Percentiles rank a stretch among this genome's conserved stretches.
Conservation (phyloP, 2,888 invertebrate species). For the Xestia c-nigrum region DNA sequence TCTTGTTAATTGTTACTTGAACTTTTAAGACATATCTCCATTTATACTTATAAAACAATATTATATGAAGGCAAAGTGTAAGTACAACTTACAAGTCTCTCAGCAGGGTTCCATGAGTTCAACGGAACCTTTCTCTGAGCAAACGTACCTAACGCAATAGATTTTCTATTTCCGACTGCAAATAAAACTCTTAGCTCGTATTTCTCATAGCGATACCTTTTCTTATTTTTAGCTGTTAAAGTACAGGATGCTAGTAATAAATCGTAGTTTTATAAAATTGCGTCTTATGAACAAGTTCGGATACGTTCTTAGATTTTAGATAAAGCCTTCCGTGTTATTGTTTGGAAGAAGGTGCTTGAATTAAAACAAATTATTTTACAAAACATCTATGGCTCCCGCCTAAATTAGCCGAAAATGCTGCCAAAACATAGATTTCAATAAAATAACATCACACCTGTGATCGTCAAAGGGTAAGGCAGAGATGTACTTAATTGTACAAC, state of each 20-base stretch:
- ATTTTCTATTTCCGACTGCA: conserved; percentile 61
- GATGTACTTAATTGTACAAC: neutral
- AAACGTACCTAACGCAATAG: conserved; percentile 35
- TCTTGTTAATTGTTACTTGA: conserved; percentile 55
- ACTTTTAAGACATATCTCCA: conserved; percentile 21
- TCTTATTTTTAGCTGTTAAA: conserved; percentile 43
- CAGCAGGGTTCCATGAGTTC: conserved; percentile 17
- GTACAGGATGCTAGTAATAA: conserved; percentile 40
- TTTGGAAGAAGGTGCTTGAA: neutral
- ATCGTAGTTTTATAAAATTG: conserved; percentile 33
- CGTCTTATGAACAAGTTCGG: conserved; percentile 14
- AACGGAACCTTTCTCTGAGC: conserved; percentile 19
- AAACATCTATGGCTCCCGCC: neutral
- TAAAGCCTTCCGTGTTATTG: conserved; percentile 6
- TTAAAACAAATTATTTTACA: neutral
- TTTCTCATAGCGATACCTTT: conserved; percentile 43
- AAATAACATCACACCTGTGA: neutral
- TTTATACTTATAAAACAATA: conserved; percentile 14
- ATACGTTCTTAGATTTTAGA: conserved; percentile 2
- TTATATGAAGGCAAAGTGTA: conserved; percentile 7
- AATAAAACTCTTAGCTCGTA: conserved; percentile 52
- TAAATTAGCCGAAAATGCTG: no score
- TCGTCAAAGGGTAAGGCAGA: neutral
- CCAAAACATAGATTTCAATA: neutral
- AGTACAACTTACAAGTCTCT: conserved; percentile 9